phyloP scores from a whole-genome alignment of 37 sponge, comb jelly and placozoan species.

The Halisarca cf. caerulea region DNA sequence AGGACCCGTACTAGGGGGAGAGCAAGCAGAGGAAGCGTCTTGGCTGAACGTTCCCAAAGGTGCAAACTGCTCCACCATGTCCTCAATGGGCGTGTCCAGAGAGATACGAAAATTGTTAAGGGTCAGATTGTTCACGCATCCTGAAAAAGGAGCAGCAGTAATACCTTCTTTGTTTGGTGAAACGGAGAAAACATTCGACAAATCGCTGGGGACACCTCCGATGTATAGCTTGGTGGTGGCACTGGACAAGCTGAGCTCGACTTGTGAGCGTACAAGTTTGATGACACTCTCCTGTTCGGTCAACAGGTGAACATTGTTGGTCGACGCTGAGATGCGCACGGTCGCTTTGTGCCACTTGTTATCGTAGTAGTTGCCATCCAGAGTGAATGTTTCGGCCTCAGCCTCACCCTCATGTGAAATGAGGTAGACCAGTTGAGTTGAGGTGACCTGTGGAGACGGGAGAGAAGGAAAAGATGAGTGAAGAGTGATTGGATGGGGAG shows the following conservation, averaged over 20 bases:
- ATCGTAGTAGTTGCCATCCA: neutral
- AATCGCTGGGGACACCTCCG: neutral
- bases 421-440: neutral
- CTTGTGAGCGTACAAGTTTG: too few species aligned
- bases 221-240: neutral
- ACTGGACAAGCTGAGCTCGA: neutral
- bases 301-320: too few species aligned
- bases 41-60: neutral
- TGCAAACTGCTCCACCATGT: neutral
- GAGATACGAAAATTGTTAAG: neutral
- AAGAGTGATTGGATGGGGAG: too few species aligned
- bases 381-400: neutral
- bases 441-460: neutral
- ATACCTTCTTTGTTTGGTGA: neutral
- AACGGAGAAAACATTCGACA: neutral
- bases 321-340: neutral
- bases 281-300: too few species aligned
- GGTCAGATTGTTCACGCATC: constrained; percentile 13
- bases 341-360: constrained; percentile 4
- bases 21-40: neutral
- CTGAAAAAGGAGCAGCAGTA: neutral
- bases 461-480: too few species aligned
- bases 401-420: neutral
- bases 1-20: neutral
- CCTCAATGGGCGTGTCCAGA: neutral